Percentiles rank a stretch among this genome's conserved stretches.
Evolutionary conservation across 2,113 vertebrate species (phyloP).

Genomic region (Passer domesticus): DNA sequence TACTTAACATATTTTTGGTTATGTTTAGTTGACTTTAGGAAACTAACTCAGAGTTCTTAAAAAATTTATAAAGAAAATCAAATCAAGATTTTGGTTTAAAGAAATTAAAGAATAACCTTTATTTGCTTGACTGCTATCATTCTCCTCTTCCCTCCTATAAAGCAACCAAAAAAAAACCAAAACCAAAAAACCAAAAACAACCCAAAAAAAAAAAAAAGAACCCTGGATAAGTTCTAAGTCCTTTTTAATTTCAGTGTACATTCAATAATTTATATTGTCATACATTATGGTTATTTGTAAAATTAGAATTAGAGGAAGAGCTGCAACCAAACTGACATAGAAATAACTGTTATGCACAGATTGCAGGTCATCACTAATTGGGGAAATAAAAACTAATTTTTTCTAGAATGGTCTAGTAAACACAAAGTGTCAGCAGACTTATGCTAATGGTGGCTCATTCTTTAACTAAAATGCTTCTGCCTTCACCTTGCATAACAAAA

Average conservation of each 20-base stretch:
- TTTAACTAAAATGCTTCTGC: neutral
- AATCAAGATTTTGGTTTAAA: neutral
- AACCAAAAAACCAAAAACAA: neutral
- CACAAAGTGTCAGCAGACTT: neutral
- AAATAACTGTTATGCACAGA: neutral
- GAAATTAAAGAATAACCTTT: neutral
- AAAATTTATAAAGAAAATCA: neutral
- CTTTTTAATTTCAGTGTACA: neutral
- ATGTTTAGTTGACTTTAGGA: neutral
- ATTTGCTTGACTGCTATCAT: neutral
- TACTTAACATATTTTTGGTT: neutral
- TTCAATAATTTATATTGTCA: neutral
- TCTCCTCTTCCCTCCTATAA: neutral
- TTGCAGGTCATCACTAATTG: neutral
- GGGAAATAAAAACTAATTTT: fast-evolving
- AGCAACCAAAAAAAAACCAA: neutral
- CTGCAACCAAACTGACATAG: neutral
- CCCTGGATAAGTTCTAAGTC: neutral
- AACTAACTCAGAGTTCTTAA: neutral
- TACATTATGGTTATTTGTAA: neutral
- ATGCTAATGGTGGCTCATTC: neutral
- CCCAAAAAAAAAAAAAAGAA: no score
- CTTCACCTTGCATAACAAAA: neutral
- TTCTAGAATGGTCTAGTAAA: neutral
- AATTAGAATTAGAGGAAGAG: neutral